A percentile compares a stretch with the other conserved stretches of the same genome.
Conservation (phyloP, 1,140 invertebrate species). For the Hirudo medicinalis region DNA sequence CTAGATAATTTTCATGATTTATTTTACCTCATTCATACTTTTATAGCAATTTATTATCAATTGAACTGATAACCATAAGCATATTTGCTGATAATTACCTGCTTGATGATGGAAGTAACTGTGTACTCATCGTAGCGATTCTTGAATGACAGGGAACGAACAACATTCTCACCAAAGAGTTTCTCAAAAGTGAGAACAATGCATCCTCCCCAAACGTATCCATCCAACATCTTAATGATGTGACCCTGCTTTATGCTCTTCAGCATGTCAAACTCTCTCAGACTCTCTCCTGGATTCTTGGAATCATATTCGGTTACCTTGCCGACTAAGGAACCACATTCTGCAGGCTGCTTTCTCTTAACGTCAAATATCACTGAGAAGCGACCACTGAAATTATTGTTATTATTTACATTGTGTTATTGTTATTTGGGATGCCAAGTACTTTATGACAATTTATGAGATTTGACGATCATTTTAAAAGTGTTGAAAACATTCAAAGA, state of each 20-base stretch:
- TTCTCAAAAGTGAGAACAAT: slow-evolving; percentile 66
- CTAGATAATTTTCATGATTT: too few relatives aligned
- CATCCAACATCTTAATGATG: slow-evolving; percentile 56
- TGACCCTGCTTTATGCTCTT: slow-evolving; percentile 67
- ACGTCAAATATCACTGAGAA: slow-evolving; percentile 43
- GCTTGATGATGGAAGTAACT: slow-evolving; percentile 66
- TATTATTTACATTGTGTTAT: too few relatives aligned
- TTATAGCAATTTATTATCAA: neutral
- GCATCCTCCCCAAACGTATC: slow-evolving; percentile 29
- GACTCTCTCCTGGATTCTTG: slow-evolving; percentile 19
- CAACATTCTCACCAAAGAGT: slow-evolving; percentile 74
- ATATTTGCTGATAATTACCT: slow-evolving; percentile 40
- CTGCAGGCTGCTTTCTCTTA: slow-evolving; percentile 24
- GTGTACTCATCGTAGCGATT: slow-evolving; percentile 80
- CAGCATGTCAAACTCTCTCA: slow-evolving; percentile 64
- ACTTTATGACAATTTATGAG: too few relatives aligned
- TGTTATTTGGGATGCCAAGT: too few relatives aligned
- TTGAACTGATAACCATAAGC: too few relatives aligned
- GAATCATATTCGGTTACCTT: slow-evolving; percentile 26
- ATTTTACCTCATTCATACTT: too few relatives aligned
- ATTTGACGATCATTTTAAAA: too few relatives aligned
- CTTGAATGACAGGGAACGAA: slow-evolving; percentile 69
- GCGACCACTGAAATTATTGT: slow-evolving; percentile 50
- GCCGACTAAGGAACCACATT: neutral
- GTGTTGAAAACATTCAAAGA: too few relatives aligned